Base-by-base conservation (phyloP, 2,113 vertebrate species). In the Alligator mississippiensis region DNA sequence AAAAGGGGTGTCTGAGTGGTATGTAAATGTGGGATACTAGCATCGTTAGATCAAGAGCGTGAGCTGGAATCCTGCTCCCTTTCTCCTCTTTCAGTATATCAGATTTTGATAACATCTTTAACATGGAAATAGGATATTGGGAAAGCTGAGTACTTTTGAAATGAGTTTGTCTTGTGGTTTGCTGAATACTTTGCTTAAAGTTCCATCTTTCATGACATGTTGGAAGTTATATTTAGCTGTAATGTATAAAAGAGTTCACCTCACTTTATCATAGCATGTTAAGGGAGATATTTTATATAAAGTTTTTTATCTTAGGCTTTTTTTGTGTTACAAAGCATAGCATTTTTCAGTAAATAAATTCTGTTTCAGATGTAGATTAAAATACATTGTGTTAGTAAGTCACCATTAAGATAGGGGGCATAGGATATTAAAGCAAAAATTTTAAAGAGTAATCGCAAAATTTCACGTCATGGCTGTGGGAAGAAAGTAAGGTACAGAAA, bases 81-180 rank as follows among this genome's bases (percentile, higher is more conserved):
- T 72, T 58, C 5, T 12, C 77, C 13, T 4, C 88, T 90, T 80
- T 83, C 59, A 62, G 47, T 6, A 4, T 47, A 38, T 66, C 21
- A 81, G 15, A 25, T 55, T 22, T 17, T 19, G 87, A 68, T 38
- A 89, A 70, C 78, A 9, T 24, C 61, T 72, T 54, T 77, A 38
- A 68, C 83, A 17, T 5, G 47, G 47, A 47, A 9, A 47, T 47
- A 47, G 47, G 47, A 47, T 9, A 47, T 47, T 47, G 47, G 47
- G 47, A 47, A 47, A 47, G 47, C 47, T 47, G 47, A 47, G 47
- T 47, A 47, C 57, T 9, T n/a, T 78, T 3, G 5, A 34, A 72
- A 63, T 34, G 10, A 0, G 79, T 70, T 58, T 5, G 1, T 2
- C 3, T 2, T 3, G 0, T 22, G 5, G 6, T 88, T 93, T 47